A percentile compares a stretch with the other conserved stretches of the same genome.
Evolutionary conservation across 2,113 vertebrate species (phyloP).

Genomic region (Porphyrio hochstetteri): DNA sequence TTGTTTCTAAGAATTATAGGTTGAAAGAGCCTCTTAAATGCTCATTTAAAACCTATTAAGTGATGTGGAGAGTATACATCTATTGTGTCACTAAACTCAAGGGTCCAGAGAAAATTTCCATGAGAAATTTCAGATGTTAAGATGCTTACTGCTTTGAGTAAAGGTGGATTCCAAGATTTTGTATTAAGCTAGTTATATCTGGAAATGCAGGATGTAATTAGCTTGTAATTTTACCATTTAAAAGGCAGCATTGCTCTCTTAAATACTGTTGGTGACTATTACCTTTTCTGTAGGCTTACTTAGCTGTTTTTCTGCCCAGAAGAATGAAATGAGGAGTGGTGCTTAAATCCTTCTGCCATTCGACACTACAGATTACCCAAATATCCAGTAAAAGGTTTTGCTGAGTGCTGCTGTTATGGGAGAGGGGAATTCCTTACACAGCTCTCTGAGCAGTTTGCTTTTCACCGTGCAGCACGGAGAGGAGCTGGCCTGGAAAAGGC

Average conservation of each 20-base stretch:
- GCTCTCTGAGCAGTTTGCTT: neutral
- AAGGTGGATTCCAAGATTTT: neutral
- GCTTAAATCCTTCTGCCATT: neutral
- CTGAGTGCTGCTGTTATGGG: neutral
- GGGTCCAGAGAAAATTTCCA: neutral
- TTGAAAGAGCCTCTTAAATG: neutral
- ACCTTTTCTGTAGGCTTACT: neutral
- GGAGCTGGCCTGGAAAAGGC: neutral
- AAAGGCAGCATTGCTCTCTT: neutral
- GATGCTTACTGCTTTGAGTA: neutral
- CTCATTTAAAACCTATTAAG: neutral
- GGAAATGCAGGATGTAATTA: neutral
- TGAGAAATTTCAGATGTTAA: neutral
- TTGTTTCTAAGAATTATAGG: constrained; percentile 2
- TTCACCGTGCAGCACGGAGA: accelerated
- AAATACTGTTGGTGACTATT: neutral
- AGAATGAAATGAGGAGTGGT: neutral
- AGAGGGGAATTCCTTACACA: neutral
- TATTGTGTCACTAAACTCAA: neutral
- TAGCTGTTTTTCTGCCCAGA: neutral
- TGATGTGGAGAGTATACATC: neutral
- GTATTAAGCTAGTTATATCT: neutral
- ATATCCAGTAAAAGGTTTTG: neutral
- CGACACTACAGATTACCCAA: neutral
- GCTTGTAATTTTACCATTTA: neutral